Evolutionary conservation across 2,888 invertebrate species (phyloP).

Genomic region (Dryadula phaetusa): DNA sequence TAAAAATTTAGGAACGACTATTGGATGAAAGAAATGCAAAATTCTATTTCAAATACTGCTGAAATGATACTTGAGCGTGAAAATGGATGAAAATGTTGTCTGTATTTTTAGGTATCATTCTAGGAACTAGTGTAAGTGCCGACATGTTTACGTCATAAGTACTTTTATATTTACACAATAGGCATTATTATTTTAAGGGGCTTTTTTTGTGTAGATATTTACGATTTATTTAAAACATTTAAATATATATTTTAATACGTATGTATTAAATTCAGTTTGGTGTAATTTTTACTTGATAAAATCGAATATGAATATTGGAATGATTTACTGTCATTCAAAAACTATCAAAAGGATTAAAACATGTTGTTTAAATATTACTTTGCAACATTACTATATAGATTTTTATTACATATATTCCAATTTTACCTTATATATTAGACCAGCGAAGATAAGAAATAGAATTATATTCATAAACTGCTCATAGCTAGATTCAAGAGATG

Average conservation of each 20-base stretch:
- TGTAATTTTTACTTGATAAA: not conserved
- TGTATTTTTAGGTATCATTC: slow-evolving; percentile 11
- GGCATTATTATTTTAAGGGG: not conserved
- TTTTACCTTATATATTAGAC: too few species aligned
- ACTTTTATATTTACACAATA: slow-evolving; percentile 7
- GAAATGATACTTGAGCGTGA: not conserved
- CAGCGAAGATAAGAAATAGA: not conserved
- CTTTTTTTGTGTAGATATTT: not conserved
- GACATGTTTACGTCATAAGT: slow-evolving; percentile 9
- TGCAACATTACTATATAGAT: not conserved
- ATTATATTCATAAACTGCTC: not conserved
- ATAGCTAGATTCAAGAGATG: not conserved
- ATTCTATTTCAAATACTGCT: slow-evolving; percentile 27
- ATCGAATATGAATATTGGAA: not conserved
- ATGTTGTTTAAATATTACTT: not conserved
- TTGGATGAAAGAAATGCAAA: slow-evolving; percentile 30
- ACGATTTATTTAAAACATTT: too few species aligned
- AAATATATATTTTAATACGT: not conserved
- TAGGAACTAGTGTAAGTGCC: not conserved
- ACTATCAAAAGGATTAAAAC: not conserved
- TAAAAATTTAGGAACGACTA: slow-evolving; percentile 30
- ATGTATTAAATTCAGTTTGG: not conserved
- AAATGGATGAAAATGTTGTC: slow-evolving; percentile 8
- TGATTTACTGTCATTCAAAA: not conserved
- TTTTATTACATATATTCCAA: not conserved